Base-by-base conservation (phyloP, 2,797 vertebrate genomes). In the Darevskia mixta region DNA sequence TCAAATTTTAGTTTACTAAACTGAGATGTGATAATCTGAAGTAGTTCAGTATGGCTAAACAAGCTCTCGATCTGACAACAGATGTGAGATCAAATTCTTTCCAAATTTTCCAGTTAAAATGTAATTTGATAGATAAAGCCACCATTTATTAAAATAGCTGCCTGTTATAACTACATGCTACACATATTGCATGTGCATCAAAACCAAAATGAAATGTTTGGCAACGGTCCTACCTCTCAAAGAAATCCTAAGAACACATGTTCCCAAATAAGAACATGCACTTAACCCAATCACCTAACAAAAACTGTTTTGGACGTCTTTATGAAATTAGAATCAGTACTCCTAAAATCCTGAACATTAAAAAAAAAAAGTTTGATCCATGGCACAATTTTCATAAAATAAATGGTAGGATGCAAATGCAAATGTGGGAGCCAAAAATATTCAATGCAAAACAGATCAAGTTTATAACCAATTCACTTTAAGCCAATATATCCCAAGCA, bases 401-500 rank as follows among this genome's bases (percentile, higher is more conserved):
- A 49, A 86, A 55, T 18, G n/a, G 13, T 1, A 86, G 1, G 8
- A 32, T 38, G 43, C n/a, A 85, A 43, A 78, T 32, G 32, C 15
- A 45, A 79, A 71, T 38, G 15, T 25, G 23, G 23, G 64, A 66
- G 7, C 29, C 27, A 45, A 87, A 76, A 66, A 41, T 82, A 23
- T 27, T n/a, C 3, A 32, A 35, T 55, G 7, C 9, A 25, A n/a
- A 55, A 18, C 18, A 43, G 7, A 32, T 45, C 49, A 35, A 8
- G 38, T 85, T 75, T n/a, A 6, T 72, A 87, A 89, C 73, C 91
- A 92, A 90, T 49, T 77, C 86, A 94, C 90, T 93, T 93, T 89
- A 91, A 91, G 94, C 86, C 92, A 92, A 92, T 81, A 94, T 90
- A 92, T 80, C 71, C 38, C 5, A 80, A 92, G 87, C 32, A 92